Evolutionary conservation across 2,888 invertebrate genomes (phyloP).

Genomic region (Aphidius colemani): DNA sequence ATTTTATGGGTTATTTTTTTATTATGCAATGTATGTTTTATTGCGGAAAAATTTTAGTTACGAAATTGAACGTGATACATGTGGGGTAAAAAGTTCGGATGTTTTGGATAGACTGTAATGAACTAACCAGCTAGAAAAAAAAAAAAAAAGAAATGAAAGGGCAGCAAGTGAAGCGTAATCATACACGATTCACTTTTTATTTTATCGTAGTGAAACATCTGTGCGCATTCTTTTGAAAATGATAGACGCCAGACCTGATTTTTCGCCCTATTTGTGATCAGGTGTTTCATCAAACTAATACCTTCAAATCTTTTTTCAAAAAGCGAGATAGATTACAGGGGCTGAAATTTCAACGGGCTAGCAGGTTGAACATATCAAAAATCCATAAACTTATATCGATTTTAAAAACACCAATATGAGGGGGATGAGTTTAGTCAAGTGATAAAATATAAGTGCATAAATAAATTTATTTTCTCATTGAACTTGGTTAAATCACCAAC

Average conservation of each 20-base stretch:
- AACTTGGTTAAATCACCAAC: too few relatives aligned
- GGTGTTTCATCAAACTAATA: constrained; percentile 25
- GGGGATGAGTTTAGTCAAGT: constrained; percentile 12
- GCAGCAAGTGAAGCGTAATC: constrained; percentile 17
- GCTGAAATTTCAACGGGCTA: background rate
- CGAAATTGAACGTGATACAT: constrained; percentile 13
- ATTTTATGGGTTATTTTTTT: background rate
- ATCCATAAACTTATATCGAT: constrained; percentile 8
- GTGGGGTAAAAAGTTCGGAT: constrained; percentile 15
- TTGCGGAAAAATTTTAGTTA: constrained; percentile 11
- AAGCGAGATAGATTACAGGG: constrained; percentile 10
- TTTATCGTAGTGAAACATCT: constrained; percentile 23
- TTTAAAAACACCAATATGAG: constrained; percentile 7
- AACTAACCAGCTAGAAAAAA: constrained; percentile 14
- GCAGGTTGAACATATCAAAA: background rate
- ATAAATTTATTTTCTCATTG: too few relatives aligned
- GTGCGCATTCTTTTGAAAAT: constrained; percentile 18
- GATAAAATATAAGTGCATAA: background rate
- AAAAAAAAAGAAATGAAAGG: background rate
- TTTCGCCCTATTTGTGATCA: constrained; percentile 9
- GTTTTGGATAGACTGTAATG: constrained; percentile 10
- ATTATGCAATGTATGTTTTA: background rate
- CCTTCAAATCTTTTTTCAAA: constrained; percentile 13
- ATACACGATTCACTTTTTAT: constrained; percentile 2
- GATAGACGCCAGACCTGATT: constrained; percentile 3